Evolutionary conservation across 2,888 invertebrate species (phyloP), one percentile per base, ranked within the genome.

Genomic region (Crossocerus cetratus): DNA sequence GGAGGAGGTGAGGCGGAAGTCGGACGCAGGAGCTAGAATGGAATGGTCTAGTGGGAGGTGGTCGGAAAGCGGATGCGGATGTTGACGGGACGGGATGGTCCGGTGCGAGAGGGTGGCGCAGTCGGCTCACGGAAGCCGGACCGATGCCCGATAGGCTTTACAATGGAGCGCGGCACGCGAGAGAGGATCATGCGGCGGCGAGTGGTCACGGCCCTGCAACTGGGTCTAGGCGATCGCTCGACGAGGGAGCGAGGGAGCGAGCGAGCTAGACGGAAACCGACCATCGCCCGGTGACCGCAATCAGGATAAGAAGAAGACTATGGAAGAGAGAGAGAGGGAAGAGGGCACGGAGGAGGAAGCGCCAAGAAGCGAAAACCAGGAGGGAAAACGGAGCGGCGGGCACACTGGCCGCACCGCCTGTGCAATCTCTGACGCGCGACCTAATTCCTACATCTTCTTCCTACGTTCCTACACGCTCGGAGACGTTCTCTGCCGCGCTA

Each of bases 401-500:
- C n/a, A 57, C 32, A 58, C 62, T 21, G 20, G 55, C 55, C 42
- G 61, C 68, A 23, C 58, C 66, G 67, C 21, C 68, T 77, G 84
- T 81, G 82, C 84, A 87, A 86, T 86, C 85, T 78, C 82, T 83
- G 85, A 85, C 85, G 83, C 73, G 72, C 85, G 87, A 87, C 87
- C 87, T 80, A 86, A 88, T 87, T 88, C 80, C 74, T 80, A 72
- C 66, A 82, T 49, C 49, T 83, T 84, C 85, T 87, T 85, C 84
- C 83, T 84, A 83, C 82, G 83, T 87, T 85, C 84, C 83, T 84
- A 83, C 82, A 83, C 79, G 78, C 72, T 77, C 74, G 42, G 57
- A 54, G 45, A 63, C 49, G n/a, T 49, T 49, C 49, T 49, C n/a
- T n/a, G n/a, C n/a, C n/a, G 43, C 5, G 14, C n/a, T 49, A 49